Evolutionary conservation across 2,113 vertebrate species (phyloP).

Genomic region (Silurus asotus): DNA sequence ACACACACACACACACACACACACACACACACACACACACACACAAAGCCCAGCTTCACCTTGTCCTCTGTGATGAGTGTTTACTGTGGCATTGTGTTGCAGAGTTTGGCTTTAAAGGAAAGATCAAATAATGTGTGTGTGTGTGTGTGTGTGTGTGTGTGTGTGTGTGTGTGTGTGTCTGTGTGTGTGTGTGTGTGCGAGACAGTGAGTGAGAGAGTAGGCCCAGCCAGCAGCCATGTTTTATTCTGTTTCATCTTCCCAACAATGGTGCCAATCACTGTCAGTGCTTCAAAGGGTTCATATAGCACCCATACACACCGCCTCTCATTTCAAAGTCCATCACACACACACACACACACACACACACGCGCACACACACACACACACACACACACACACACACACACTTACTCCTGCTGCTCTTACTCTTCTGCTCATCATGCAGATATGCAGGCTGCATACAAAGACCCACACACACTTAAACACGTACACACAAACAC

Average conservation of each 20-base stretch:
- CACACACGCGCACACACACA: neutral
- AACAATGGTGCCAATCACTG: conserved; percentile 72
- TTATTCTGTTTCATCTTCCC: conserved; percentile 78
- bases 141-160: conserved; percentile 41
- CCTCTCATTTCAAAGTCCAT: conserved; percentile 50
- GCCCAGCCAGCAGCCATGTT: conserved; percentile 68
- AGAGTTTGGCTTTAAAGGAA: conserved; percentile 37
- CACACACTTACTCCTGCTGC: too few relatives aligned
- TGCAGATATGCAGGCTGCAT: neutral
- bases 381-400: too few relatives aligned
- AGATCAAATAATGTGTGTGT: conserved; percentile 41
- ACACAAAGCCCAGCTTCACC: conserved; percentile 13
- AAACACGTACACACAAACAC: neutral
- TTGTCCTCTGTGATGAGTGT: conserved; percentile 39
- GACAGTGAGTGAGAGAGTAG: conserved; percentile 36
- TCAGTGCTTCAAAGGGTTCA: conserved; percentile 71
- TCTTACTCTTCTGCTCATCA: too few relatives aligned
- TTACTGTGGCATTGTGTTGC: conserved; percentile 26
- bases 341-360: conserved; percentile 44
- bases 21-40: conserved; percentile 26
- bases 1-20: conserved; percentile 10
- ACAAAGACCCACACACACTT: conserved; percentile 35
- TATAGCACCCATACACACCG: conserved; percentile 57
- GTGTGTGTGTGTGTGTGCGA: conserved; percentile 32
- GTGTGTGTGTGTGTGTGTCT: conserved; percentile 45